A percentile compares a stretch with the other conserved stretches of the same genome.
phyloP scores from a whole-genome alignment of 2,797 vertebrate genomes.

The Tympanoctomys barrerae region DNA sequence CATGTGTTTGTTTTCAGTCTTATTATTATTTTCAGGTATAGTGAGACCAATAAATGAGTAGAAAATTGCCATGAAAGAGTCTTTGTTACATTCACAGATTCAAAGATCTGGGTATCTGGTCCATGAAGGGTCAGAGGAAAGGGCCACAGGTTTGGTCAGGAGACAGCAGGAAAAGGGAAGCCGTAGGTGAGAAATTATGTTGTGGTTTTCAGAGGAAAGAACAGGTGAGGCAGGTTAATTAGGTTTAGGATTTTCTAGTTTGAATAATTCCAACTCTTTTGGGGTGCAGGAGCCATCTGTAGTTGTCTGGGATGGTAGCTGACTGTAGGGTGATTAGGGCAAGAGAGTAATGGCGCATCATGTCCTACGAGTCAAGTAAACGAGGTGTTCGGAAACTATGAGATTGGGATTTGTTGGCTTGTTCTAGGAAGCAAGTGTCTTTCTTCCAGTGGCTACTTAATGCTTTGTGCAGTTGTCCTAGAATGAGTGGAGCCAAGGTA shows the following conservation, averaged over 20 bases:
- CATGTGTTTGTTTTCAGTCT: neutral
- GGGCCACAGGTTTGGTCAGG: neutral
- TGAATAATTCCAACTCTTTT: neutral
- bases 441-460: neutral
- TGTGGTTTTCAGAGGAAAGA: neutral
- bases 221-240: neutral
- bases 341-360: neutral
- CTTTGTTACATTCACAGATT: neutral
- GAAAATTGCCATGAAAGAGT: neutral
- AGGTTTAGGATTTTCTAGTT: neutral
- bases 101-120: neutral
- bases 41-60: neutral
- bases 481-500: neutral
- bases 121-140: fast-evolving
- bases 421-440: no score
- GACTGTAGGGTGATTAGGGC: no score
- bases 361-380: neutral
- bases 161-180: neutral
- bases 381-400: neutral
- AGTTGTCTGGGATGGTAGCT: neutral
- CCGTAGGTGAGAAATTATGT: neutral
- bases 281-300: neutral
- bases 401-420: neutral
- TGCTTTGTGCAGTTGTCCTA: neutral
- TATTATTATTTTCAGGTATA: neutral